Evolutionary conservation across 1,140 invertebrate species (phyloP), one percentile per base, ranked within the genome.

Genomic region (Heliconius hermathena): DNA sequence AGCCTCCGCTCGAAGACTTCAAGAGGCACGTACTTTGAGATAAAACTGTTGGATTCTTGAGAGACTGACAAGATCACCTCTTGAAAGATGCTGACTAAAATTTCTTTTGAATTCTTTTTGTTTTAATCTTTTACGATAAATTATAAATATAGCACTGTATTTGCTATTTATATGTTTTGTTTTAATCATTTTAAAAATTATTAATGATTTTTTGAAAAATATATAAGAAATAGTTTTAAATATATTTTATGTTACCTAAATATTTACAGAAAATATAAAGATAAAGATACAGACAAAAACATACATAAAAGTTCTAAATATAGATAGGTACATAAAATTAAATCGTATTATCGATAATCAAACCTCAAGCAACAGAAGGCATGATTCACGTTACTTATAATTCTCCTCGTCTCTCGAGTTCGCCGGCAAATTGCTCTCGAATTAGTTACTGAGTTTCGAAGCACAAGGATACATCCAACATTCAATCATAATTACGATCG

Each of bases 401-500:
- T 77, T 81, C 74, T 52, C 72, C 72, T 54, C 72, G 82, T 80
- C 79, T 77, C 71, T 81, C 72, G 52, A 83, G 81, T 84, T 81
- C 71, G 79, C 52, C 79, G 81, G 83, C 83, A 91, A 89, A 90
- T 91, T 89, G 84, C 81, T 88, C 81, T 89, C 86, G 84, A 90
- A 91, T 88, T 91, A 89, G 84, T 89, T 86, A 76, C 81, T 72
- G 79, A 85, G 83, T 88, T 83, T 78, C 76, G 72, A 77, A 79
- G 74, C 82, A 82, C 79, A 82, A 78, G 71, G 70, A 81, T 78
- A 78, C 73, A 81, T 81, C 76, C 74, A 66, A 74, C 76, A 82
- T 84, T 82, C 78, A 84, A 84, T 84, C 81, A 82, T 82, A 80
- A 81, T 82, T 84, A 82, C 75, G 52, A 57, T 46, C 57, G 46